Percentiles rank a stretch among this genome's conserved stretches.
phyloP scores from a whole-genome alignment of 2,797 vertebrate species.

The Podargus strigoides region DNA sequence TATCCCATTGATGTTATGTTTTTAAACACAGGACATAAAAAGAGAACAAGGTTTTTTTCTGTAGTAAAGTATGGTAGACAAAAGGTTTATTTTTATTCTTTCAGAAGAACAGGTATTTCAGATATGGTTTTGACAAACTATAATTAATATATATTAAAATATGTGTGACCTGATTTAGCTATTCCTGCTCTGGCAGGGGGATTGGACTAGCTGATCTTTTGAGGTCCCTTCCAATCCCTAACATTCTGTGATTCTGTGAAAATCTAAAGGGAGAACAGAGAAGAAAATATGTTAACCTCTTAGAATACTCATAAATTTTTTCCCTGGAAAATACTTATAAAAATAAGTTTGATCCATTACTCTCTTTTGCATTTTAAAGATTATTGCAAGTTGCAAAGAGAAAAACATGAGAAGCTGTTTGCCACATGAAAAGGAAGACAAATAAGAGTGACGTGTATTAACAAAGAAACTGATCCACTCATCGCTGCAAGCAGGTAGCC shows the following conservation, averaged over 20 bases:
- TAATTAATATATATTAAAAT: constrained; percentile 27
- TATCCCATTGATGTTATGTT: background rate
- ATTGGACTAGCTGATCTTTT: too few species aligned
- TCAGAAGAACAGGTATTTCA: background rate
- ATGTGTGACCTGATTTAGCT: too few species aligned
- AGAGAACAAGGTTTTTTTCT: background rate
- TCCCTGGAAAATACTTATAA: background rate
- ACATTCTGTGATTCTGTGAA: too few species aligned
- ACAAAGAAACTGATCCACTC: background rate
- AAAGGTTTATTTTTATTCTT: constrained; percentile 8
- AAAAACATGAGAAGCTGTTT: background rate
- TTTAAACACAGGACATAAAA: background rate
- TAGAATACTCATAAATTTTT: background rate
- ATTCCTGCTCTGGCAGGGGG: too few species aligned
- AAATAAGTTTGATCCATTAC: background rate
- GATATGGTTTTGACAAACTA: background rate
- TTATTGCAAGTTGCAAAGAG: background rate
- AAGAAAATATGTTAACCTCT: background rate
- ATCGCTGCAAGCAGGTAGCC: background rate
- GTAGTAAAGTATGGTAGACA: background rate
- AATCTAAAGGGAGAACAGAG: background rate
- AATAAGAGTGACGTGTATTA: background rate
- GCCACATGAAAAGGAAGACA: background rate
- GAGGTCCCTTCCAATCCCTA: too few species aligned
- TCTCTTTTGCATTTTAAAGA: background rate